Conservation (phyloP, 2,113 vertebrate genomes). For the Piprites chloris region DNA sequence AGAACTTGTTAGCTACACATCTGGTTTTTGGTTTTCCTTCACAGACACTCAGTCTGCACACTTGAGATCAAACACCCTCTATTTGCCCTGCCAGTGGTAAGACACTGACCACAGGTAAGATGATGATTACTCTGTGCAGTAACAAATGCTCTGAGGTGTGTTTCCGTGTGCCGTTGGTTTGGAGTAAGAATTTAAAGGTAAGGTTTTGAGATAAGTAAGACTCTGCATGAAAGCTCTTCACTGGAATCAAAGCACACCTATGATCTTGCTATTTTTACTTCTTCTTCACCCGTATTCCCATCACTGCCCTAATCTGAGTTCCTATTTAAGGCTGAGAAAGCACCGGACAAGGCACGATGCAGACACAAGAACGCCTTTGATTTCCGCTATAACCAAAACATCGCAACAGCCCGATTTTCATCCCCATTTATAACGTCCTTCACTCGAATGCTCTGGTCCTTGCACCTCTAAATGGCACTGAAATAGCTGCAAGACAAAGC, state of each 20-base stretch:
- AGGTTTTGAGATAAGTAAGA: background rate
- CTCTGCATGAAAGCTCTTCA: background rate
- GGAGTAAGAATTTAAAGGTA: background rate
- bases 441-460: background rate
- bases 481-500: background rate
- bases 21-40: background rate
- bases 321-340: background rate
- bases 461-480: background rate
- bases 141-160: rapidly evolving
- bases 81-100: background rate
- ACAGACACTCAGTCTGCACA: background rate
- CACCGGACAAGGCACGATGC: background rate
- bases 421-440: background rate
- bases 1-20: background rate
- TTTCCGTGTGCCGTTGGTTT: background rate
- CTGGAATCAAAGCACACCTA: background rate
- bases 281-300: background rate
- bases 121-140: background rate
- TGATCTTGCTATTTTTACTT: background rate
- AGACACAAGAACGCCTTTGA: background rate
- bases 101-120: background rate
- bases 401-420: background rate
- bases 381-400: background rate
- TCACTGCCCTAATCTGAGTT: background rate
- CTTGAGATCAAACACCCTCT: background rate